These are phyloP conservation scores for Aphelenchoides besseyi DNA, from an alignment of 1,140 invertebrate species.

Conservation along the genomic window DNA sequence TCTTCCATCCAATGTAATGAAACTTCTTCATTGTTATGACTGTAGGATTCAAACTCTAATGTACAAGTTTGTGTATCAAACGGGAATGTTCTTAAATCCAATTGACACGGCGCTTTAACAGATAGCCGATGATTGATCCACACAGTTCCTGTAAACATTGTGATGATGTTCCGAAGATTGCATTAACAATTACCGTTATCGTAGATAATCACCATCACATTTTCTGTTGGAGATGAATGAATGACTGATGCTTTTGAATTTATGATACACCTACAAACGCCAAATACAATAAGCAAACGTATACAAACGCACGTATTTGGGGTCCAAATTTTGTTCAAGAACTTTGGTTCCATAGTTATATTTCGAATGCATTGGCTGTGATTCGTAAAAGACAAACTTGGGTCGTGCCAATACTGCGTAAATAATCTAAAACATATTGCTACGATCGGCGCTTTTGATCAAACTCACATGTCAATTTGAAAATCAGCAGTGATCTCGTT, in stretches of 20 bases:
- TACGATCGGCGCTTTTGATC: background rate
- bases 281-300: too few relatives aligned
- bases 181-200: constrained; percentile 35
- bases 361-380: constrained; percentile 59
- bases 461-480: constrained; percentile 55
- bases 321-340: constrained; percentile 55
- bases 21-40: constrained; percentile 44
- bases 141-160: constrained; percentile 45
- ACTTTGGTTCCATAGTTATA: constrained; percentile 60
- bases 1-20: constrained; percentile 55
- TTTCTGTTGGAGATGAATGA: constrained; percentile 60
- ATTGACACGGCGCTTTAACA: constrained; percentile 58
- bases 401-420: constrained; percentile 59
- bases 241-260: constrained; percentile 56
- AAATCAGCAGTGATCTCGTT: constrained; percentile 62
- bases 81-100: constrained; percentile 57
- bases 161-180: constrained; percentile 13
- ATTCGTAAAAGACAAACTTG: constrained; percentile 52
- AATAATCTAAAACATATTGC: background rate
- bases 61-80: constrained; percentile 59
- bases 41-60: constrained; percentile 59
- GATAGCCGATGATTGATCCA: constrained; percentile 61
- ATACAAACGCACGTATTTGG: constrained; percentile 55
- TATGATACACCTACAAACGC: constrained; percentile 52
- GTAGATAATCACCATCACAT: constrained; percentile 60